These are phyloP conservation scores for Hoplias malabaricus DNA, from an alignment of 2,113 vertebrate genomes.

Conservation along the genomic window DNA sequence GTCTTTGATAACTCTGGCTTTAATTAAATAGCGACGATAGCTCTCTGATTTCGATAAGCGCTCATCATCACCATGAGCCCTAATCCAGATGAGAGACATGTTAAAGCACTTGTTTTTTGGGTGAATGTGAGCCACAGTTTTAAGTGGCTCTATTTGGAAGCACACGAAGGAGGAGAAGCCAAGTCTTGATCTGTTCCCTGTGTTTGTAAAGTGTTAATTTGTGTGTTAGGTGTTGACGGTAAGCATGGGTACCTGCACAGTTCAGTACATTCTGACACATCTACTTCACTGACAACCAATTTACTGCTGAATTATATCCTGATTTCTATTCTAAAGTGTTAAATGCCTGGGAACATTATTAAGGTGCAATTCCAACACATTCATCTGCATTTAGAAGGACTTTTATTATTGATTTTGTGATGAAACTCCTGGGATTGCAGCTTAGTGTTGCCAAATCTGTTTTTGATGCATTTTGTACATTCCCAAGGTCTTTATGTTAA, in stretches of 20 bases:
- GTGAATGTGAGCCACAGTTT: too few relatives aligned
- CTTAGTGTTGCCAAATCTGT: constrained; percentile 56
- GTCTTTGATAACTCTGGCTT: too few relatives aligned
- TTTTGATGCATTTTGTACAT: constrained; percentile 58
- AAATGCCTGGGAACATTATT: not conserved
- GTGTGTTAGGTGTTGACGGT: not conserved
- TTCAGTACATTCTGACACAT: not conserved
- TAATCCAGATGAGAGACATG: too few relatives aligned
- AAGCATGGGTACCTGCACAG: constrained; percentile 7
- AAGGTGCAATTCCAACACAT: not conserved
- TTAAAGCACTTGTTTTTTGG: too few relatives aligned
- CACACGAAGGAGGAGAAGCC: constrained; percentile 22
- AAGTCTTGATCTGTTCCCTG: not conserved
- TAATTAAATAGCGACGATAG: too few relatives aligned
- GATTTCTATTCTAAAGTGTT: too few relatives aligned
- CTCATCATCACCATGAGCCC: too few relatives aligned
- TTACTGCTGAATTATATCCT: too few relatives aligned
- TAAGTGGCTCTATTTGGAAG: too few relatives aligned
- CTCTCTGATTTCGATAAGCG: too few relatives aligned
- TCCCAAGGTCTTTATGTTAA: constrained; percentile 89
- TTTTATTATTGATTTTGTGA: constrained; percentile 41
- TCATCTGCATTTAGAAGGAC: not conserved
- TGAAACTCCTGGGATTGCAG: constrained; percentile 56
- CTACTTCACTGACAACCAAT: not conserved
- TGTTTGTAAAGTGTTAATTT: constrained; percentile 1